Evolutionary conservation across 2,797 vertebrate species (phyloP).

Genomic region (Siniperca undulata): DNA sequence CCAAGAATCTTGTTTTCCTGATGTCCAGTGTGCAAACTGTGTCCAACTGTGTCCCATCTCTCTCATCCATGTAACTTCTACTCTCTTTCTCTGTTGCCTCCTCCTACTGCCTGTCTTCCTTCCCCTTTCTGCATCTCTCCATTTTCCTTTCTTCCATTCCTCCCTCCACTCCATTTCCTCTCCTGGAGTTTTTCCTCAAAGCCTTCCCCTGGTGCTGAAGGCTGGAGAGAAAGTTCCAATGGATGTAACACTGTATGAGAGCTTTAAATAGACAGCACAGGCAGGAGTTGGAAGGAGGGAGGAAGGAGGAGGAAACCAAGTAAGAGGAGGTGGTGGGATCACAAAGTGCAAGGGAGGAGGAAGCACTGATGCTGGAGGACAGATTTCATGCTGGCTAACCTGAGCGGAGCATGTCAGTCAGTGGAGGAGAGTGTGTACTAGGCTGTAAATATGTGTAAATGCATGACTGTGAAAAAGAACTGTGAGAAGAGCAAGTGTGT

Average conservation of each 20-base stretch:
- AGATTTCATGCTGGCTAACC: not conserved
- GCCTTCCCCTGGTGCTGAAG: not conserved
- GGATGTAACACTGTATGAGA: constrained; percentile 42
- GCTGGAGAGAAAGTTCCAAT: constrained; percentile 23
- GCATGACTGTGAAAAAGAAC: not conserved
- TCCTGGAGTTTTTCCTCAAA: constrained; percentile 1
- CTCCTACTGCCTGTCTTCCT: not conserved
- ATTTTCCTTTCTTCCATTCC: not conserved
- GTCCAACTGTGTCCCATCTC: not conserved
- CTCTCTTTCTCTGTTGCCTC: not conserved
- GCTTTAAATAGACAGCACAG: constrained; percentile 67
- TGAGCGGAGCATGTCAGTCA: constrained; percentile 5
- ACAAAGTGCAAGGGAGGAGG: constrained; percentile 13
- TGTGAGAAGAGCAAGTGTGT: not conserved
- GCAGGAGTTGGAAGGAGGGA: not conserved
- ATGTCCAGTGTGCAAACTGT: not conserved
- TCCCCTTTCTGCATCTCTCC: constrained; percentile 14
- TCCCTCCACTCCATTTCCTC: not conserved
- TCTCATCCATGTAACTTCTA: not conserved
- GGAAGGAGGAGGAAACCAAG: not conserved
- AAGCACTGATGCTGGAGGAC: not conserved
- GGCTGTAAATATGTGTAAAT: constrained; percentile 13
- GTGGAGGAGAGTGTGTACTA: not conserved
- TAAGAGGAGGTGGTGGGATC: constrained; percentile 3
- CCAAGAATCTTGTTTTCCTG: not conserved